Conservation (phyloP, 2,888 invertebrate genomes). For the Calameuta pallipes region DNA sequence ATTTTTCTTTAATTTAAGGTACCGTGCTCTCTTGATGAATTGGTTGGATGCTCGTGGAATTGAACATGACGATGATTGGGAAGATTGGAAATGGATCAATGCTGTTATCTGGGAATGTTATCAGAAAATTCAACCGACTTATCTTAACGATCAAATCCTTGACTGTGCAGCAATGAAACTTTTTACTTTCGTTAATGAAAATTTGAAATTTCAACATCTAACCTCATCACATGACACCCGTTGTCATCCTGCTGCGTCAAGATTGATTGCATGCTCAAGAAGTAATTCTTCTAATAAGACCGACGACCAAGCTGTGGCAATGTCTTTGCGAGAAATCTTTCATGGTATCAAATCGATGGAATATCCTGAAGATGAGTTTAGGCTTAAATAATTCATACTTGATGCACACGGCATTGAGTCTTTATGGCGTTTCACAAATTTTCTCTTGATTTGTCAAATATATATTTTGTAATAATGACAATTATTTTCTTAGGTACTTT, state of each 20-base stretch:
- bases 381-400: neutral
- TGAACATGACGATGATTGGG: constrained; percentile 49
- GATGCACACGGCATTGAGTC: neutral
- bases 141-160: constrained; percentile 40
- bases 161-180: constrained; percentile 49
- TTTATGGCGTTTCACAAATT: neutral
- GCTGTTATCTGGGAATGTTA: constrained; percentile 45
- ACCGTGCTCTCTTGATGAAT: constrained; percentile 45
- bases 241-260: neutral
- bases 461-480: no score
- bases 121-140: constrained; percentile 26
- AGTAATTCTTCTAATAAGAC: constrained; percentile 16
- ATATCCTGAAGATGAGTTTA: neutral
- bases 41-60: constrained; percentile 49
- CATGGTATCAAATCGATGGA: neutral
- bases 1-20: constrained; percentile 33
- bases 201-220: neutral
- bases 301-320: constrained; percentile 32
- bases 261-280: neutral
- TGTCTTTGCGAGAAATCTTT: constrained; percentile 23
- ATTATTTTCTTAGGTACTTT: neutral
- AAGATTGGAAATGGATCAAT: constrained; percentile 56
- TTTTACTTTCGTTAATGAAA: constrained; percentile 25
- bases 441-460: neutral
- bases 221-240: neutral